Evolutionary conservation across 2,113 vertebrate species (phyloP), one percentile per base, ranked within the genome.

Genomic region (Nothocercus julius): DNA sequence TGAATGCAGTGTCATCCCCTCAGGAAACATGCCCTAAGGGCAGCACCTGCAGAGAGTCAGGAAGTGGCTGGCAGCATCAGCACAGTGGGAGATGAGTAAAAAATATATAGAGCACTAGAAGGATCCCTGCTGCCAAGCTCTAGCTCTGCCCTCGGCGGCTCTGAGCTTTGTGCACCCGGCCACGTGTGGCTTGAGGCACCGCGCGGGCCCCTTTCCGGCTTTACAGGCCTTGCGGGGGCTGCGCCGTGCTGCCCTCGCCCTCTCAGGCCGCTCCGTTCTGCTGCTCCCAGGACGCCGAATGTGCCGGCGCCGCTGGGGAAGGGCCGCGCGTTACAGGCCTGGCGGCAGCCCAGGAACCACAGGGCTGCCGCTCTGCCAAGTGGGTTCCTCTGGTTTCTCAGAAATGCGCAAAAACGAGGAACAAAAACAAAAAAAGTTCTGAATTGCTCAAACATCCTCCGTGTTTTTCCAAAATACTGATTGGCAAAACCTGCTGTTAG

Each of bases 321-420:
- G 89, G 32, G 49, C 36, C 38, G 34, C 3, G 19, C 38, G 44
- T 76, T 83, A 32, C 3, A 1, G 83, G 61, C 49, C 28, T 0
- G 0, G 15, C 24, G 40, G 22, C 36, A 70, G 20, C 59, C 38
- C 20, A 12, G 0, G 36, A 36, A 36, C 36, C 30, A 32, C 49
- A 24, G 51, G 6, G 5, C 51, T 25, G 22, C 13, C 13, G 7
- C 34, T 73, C 58, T 49, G 28, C 73, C 42, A 64, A 64, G 25
- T 14, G 72, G 28, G 11, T 56, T 82, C 38, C 27, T 72, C 54
- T 79, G 7, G 3, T 79, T 92, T 64, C 59, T 82, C 19, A 62
- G 38, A 90, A 83, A 38, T 11, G 22, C 8, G 70, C 78, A 12
- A 24, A 44, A 62, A 24, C 22, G 40, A 30, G 21, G 36, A 36